phyloP scores from a whole-genome alignment of 2,113 vertebrate species.

The Gnathonemus echidnorhynchus region DNA sequence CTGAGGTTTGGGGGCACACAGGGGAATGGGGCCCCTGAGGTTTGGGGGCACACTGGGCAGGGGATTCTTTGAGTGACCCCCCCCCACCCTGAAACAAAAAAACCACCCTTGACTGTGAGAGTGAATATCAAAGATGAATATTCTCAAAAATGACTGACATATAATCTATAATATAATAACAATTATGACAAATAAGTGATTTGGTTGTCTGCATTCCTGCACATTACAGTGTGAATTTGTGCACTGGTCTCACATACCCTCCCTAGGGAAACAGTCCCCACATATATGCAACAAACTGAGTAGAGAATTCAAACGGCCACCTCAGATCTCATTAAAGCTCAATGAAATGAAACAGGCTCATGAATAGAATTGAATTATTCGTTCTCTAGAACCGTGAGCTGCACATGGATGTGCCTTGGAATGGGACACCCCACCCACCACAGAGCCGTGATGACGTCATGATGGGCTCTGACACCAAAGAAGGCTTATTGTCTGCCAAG shows the following conservation, averaged over 20 bases:
- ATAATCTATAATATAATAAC: not conserved
- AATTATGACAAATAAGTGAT: not conserved
- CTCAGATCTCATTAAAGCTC: slow-evolving; percentile 2
- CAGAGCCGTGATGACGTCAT: not conserved
- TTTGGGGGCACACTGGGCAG: too few species aligned
- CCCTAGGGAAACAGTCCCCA: not conserved
- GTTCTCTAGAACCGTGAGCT: slow-evolving; percentile 26
- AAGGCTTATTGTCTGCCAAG: not conserved
- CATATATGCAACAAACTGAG: slow-evolving; percentile 1
- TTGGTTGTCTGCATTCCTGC: not conserved
- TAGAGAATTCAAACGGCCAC: not conserved
- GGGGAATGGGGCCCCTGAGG: too few species aligned
- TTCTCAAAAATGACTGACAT: not conserved
- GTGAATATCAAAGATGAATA: not conserved
- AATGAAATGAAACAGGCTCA: slow-evolving; percentile 22
- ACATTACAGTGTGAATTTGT: not conserved
- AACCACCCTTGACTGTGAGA: not conserved
- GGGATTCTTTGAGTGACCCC: too few species aligned
- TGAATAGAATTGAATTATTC: slow-evolving; percentile 33
- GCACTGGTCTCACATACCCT: not conserved
- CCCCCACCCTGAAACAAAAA: not conserved
- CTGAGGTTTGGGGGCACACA: too few species aligned
- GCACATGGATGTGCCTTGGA: slow-evolving; percentile 5
- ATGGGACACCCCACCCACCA: slow-evolving; percentile 13
- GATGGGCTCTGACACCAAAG: not conserved